Percentiles rank a stretch among this genome's conserved stretches.
These are phyloP conservation scores for Monoplex corrugatus DNA, from an alignment of 2,888 invertebrate species.

Conservation along the genomic window DNA sequence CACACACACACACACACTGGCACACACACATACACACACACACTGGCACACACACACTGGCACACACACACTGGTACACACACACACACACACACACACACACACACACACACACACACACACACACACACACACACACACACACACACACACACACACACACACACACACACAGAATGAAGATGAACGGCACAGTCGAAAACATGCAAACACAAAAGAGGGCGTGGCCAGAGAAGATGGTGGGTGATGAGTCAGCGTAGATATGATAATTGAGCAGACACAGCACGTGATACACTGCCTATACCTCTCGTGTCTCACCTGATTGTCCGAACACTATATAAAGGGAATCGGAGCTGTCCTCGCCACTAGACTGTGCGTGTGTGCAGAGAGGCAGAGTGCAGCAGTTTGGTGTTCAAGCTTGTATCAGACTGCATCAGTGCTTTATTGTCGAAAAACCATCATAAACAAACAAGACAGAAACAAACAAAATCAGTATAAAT, in stretches of 20 bases:
- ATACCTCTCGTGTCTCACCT: not conserved
- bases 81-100: not conserved
- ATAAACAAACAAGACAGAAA: too few species aligned
- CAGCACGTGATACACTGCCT: not conserved
- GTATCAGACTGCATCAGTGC: too few species aligned
- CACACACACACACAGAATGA: not conserved
- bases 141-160: not conserved
- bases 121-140: not conserved
- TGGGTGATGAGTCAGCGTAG: too few species aligned
- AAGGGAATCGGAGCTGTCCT: too few species aligned
- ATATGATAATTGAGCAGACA: not conserved
- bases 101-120: not conserved
- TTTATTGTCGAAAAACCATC: too few species aligned
- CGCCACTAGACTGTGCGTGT: too few species aligned
- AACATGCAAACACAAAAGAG: not conserved
- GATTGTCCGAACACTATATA: too few species aligned
- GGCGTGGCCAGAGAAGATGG: too few species aligned
- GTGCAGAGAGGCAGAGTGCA: too few species aligned
- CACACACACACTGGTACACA: not conserved
- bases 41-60: not conserved
- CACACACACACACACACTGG: not conserved
- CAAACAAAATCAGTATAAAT: too few species aligned
- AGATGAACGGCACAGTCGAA: not conserved
- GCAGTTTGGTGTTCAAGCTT: too few species aligned
- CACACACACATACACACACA: constrained; percentile 8